Base-by-base conservation (phyloP, 2,888 invertebrate species). In the Trichogramma evanescens region DNA sequence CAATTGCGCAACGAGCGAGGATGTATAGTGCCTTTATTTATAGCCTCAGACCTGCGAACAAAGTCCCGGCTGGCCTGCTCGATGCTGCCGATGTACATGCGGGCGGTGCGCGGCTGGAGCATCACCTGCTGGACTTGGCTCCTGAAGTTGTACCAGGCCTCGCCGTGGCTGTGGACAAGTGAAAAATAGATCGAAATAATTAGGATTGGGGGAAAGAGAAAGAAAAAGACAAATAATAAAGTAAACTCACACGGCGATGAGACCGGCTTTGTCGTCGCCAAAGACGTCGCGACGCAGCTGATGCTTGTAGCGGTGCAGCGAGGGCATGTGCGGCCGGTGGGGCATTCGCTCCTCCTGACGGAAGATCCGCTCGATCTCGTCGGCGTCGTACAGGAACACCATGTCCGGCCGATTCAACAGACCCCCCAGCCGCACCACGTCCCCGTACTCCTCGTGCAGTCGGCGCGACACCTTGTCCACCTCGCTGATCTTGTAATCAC, bases 91-190 rank as follows among this genome's bases (percentile, higher is more conserved):
- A 89, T 82, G 71, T 89, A 91, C 72, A 87, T 85, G 26, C 85
- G 85, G 0, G 89, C 89, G 0, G 87, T 86, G 51, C 85, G 82
- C 0, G 91, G 86, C 68, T 89, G 86, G 67, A 92, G 79, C 77
- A 92, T 88, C 26, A 89, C 86, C 69, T 88, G 85, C 54, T 91
- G 90, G 5, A 91, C 89, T 72, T 88, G 89, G 5, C 86, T 85
- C 52, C 92, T 82, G 66, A 91, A 87, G 55, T 85, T 83, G 70
- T 89, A 85, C 92, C 92, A 92, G 8, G 86, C 86, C 65, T 90
- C 87, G 2, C 91, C 92, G 70, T 92, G 91, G 0, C 92, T 92
- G 75, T 2, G 74, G 78, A 54, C 54, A 41, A 59, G 54, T 2
- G 9, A 5, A 44, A 4, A 42, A 7, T 39, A 5, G 5, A 42